Conservation (phyloP, 2,797 vertebrate species). For the Gymnoscopelus braueri region DNA sequence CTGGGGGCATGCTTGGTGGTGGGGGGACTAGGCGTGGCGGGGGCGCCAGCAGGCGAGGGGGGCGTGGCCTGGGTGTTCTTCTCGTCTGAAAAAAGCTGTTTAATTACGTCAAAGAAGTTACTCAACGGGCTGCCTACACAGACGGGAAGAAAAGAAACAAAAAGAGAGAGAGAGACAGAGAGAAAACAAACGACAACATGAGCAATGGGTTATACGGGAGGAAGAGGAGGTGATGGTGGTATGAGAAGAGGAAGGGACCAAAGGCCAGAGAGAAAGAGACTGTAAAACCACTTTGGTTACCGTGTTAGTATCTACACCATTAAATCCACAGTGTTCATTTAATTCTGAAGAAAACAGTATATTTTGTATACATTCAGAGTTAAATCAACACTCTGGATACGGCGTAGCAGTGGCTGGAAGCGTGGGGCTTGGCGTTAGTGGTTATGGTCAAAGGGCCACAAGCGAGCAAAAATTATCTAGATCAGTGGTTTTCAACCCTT, state of each 20-base stretch:
- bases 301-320: no score
- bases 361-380: no score
- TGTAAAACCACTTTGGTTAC: no score
- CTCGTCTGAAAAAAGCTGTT: slow-evolving; percentile 99
- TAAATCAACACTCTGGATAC: no score
- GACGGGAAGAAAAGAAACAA: slow-evolving; percentile 82
- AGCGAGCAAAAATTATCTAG: background rate
- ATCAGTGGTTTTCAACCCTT: no score
- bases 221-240: slow-evolving; percentile 64
- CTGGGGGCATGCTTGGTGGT: slow-evolving; percentile 91
- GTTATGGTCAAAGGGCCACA: background rate
- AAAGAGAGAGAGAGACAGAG: slow-evolving; percentile 61
- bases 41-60: slow-evolving; percentile 83
- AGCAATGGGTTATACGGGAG: slow-evolving; percentile 79
- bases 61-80: slow-evolving; percentile 86
- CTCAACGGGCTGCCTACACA: slow-evolving; percentile 99
- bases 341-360: background rate
- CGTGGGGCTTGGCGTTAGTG: no score
- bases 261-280: slow-evolving; percentile 46
- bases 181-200: slow-evolving; percentile 84
- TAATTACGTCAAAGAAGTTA: slow-evolving; percentile 99
- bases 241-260: slow-evolving; percentile 51
- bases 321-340: background rate
- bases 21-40: slow-evolving; percentile 88
- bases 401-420: no score